A percentile compares a stretch with the other conserved stretches of the same genome.
These are phyloP conservation scores for Graphium colonna DNA, from an alignment of 2,888 invertebrate genomes.

Conservation along the genomic window DNA sequence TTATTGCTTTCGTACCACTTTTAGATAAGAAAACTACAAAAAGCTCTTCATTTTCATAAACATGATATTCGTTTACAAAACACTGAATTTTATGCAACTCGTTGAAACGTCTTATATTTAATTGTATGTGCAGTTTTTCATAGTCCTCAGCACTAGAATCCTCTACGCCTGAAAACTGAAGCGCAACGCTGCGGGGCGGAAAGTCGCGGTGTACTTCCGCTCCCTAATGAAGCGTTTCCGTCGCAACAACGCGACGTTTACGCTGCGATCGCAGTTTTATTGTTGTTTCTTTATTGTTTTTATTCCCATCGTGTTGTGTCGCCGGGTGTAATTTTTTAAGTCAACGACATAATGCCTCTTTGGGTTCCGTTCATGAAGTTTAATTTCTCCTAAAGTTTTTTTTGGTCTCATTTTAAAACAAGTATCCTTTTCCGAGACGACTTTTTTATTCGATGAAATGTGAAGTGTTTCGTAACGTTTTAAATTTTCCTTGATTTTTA, in stretches of 20 bases:
- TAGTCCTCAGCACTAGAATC: background rate
- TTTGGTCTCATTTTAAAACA: slow-evolving; percentile 4
- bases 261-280: slow-evolving; percentile 22
- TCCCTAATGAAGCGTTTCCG: slow-evolving; percentile 36
- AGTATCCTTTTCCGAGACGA: background rate
- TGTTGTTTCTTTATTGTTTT: slow-evolving; percentile 23
- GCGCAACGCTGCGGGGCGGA: slow-evolving; percentile 8
- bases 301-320: slow-evolving; percentile 9
- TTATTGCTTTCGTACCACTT: no score
- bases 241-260: slow-evolving; percentile 25
- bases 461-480: background rate
- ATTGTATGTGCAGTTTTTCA: background rate
- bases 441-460: background rate
- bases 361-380: slow-evolving; percentile 3
- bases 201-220: slow-evolving; percentile 26
- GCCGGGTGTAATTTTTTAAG: slow-evolving; percentile 6
- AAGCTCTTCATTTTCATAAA: no score
- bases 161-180: slow-evolving; percentile 2
- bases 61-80: no score
- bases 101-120: background rate
- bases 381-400: background rate
- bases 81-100: background rate
- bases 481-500: no score
- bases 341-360: slow-evolving; percentile 13
- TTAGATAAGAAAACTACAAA: no score